Conservation (phyloP, 1,140 invertebrate species). For the Ctenoplectra terminalis region DNA sequence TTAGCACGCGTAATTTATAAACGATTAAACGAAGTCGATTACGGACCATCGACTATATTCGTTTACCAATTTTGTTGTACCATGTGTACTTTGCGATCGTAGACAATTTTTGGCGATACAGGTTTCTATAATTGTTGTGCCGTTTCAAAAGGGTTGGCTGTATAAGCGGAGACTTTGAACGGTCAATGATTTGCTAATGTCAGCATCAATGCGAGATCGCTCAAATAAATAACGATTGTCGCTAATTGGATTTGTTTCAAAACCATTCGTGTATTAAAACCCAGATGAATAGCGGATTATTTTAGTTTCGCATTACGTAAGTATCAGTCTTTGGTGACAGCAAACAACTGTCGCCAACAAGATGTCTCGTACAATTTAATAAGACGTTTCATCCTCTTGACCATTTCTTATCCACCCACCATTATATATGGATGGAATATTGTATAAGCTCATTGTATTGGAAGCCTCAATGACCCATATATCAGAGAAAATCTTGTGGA, state of each 20-base stretch:
- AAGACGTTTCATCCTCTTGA: not conserved
- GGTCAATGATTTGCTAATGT: not conserved
- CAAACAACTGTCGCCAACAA: not conserved
- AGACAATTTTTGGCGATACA: not conserved
- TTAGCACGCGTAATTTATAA: not conserved
- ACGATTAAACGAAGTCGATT: not conserved
- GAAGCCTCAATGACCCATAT: not conserved
- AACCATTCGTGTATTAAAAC: not conserved
- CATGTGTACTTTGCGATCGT: not conserved
- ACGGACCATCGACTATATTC: too few relatives aligned
- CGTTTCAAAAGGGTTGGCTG: too few relatives aligned
- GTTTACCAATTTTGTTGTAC: not conserved
- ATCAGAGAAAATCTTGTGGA: not conserved
- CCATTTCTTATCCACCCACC: not conserved
- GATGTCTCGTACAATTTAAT: not conserved
- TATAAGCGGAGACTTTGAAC: not conserved
- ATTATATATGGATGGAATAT: not conserved
- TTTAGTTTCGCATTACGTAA: conserved; percentile 12
- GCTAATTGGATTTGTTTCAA: not conserved
- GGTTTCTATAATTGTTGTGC: too few relatives aligned
- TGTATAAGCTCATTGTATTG: conserved; percentile 1
- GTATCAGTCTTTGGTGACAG: not conserved
- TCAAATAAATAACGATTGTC: too few relatives aligned
- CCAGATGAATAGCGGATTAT: not conserved
- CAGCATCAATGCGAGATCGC: not conserved